Conservation (phyloP, 2,113 vertebrate species). For the Poicephalus meyeri region DNA sequence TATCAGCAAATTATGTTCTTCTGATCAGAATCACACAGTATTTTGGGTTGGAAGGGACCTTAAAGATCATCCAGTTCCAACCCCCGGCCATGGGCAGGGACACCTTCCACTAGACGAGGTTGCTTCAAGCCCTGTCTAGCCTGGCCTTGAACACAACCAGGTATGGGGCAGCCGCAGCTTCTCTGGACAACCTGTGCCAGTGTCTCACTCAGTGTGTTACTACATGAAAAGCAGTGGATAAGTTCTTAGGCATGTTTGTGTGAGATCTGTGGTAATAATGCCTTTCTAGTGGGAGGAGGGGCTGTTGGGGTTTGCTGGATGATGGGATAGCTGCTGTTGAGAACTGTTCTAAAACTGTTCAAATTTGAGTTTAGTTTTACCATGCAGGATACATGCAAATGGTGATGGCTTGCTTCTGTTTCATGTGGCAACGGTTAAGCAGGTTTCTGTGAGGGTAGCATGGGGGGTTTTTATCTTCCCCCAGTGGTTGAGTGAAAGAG, state of each 20-base stretch:
- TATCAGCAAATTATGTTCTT: background rate
- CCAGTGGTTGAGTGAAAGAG: background rate
- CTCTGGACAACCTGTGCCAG: background rate
- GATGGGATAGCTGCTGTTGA: background rate
- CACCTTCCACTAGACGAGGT: background rate
- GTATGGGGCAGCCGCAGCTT: background rate
- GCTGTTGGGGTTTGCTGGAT: background rate
- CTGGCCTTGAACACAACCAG: background rate
- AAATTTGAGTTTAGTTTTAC: background rate
- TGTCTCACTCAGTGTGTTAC: rapidly evolving
- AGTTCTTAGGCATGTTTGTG: background rate
- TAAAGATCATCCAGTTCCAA: no score
- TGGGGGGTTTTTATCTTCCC: rapidly evolving
- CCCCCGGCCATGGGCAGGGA: background rate
- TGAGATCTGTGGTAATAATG: background rate
- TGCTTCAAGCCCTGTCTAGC: background rate
- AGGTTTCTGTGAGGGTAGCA: background rate
- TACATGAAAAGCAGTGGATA: background rate
- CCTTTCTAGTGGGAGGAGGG: background rate
- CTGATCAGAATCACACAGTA: background rate
- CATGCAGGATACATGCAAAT: rapidly evolving
- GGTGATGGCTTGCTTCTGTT: background rate
- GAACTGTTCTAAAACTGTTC: background rate
- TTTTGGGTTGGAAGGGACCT: background rate
- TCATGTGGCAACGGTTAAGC: background rate